Percentiles rank a stretch among this genome's conserved stretches.
phyloP scores from a whole-genome alignment of 2,888 invertebrate species.

The Sarcophaga carnaria region DNA sequence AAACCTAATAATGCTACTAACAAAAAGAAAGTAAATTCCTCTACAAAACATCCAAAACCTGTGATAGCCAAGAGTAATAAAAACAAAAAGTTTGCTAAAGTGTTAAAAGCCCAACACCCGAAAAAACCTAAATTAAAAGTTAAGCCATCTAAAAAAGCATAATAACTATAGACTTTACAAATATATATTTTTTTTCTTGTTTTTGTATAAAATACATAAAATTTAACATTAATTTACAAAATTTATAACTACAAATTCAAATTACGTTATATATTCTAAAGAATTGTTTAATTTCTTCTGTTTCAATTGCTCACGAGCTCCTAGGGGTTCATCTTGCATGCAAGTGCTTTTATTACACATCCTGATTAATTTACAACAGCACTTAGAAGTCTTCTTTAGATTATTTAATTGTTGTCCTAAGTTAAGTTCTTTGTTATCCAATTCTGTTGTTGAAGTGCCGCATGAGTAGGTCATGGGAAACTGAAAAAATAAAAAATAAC shows the following conservation, averaged over 20 bases:
- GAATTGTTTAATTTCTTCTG: constrained; percentile 65
- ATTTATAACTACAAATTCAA: background rate
- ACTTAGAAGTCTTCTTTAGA: background rate
- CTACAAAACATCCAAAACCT: background rate
- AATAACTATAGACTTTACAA: background rate
- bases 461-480: constrained; percentile 70
- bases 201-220: constrained; percentile 9
- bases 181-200: constrained; percentile 10
- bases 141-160: constrained; percentile 6
- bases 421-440: constrained; percentile 34
- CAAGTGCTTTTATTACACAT: constrained; percentile 65
- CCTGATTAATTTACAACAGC: background rate
- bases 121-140: constrained; percentile 16
- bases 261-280: background rate
- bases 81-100: background rate
- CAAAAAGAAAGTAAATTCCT: background rate
- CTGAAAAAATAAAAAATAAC: constrained; percentile 52
- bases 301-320: constrained; percentile 71
- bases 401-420: background rate
- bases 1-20: background rate
- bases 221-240: constrained; percentile 8
- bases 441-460: constrained; percentile 74
- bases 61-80: constrained; percentile 26
- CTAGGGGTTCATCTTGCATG: constrained; percentile 59
- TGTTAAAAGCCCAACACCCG: background rate